Evolutionary conservation across 2,113 vertebrate species (phyloP), one percentile per base, ranked within the genome.

Genomic region (Isurus oxyrinchus): DNA sequence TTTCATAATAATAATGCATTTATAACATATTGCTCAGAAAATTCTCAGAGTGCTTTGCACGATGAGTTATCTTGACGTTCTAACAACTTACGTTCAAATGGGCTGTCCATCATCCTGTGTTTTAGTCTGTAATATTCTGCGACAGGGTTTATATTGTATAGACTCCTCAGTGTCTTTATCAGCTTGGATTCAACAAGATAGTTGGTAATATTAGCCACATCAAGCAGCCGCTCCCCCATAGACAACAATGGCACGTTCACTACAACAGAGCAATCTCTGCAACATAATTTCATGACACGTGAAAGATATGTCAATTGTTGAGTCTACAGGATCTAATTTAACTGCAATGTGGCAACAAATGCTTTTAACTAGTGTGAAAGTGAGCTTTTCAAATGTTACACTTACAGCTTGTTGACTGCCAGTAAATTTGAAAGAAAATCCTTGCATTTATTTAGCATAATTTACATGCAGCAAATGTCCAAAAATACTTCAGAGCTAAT

Each of bases 121-220:
- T 98, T 98, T 72, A 98, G 97, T 94, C 97, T 96, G 0, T 98
- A 98, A 61, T 98, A 97, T 97, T 98, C 98, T 0, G 98, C 98
- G 1, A 97, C 96, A 10, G 98, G 96, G 61, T 97, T 98, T 96
- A 97, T 55, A 53, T 97, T 95, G 67, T 97, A 97, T 21, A 98
- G 96, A 5, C 97, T 96, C 72, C 96, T 96, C 63, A 98, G 97
- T 2, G 98, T 98, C 96, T 97, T 97, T 96, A 98, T 97, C 3
- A 99, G 96, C 97, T 98, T 98, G 96, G 98, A 98, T 96, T 98
- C 98, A 96, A 98, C 97, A 59, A 99, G 97, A 90, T 98, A 97
- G 97, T 98, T 97, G 23, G 98, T 97, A 95, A 98, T 88, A 19
- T 97, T 97, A 14, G 97, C 97, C 96, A 98, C 95, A 2, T 97